Conservation (phyloP, 2,888 invertebrate genomes). For the Tetheella fluctuosa region DNA sequence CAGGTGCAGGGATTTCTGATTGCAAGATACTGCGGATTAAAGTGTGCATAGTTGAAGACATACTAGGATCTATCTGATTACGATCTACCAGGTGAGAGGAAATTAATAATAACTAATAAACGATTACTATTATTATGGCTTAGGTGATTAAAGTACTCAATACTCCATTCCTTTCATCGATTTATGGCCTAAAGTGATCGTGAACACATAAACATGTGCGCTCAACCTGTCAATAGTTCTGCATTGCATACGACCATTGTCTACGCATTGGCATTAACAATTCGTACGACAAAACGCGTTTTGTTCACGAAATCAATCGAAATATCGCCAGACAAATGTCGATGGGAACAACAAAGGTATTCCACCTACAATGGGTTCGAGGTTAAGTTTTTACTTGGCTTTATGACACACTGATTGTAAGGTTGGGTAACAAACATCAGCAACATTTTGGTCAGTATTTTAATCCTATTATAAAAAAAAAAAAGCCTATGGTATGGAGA, state of each 20-base stretch:
- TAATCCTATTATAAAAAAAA: too few species aligned
- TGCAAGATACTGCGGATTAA: too few species aligned
- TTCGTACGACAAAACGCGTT: constrained; percentile 71
- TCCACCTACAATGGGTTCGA: constrained; percentile 58
- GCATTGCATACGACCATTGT: constrained; percentile 41
- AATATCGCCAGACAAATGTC: constrained; percentile 74
- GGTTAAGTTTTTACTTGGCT: constrained; percentile 59
- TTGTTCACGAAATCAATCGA: constrained; percentile 78
- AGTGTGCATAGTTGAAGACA: too few species aligned
- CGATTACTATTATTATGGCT: background rate
- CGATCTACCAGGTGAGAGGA: too few species aligned
- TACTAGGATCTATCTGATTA: too few species aligned
- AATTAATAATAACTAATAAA: background rate
- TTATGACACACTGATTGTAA: constrained; percentile 43
- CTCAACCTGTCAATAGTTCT: constrained; percentile 55
- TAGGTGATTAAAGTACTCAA: background rate
- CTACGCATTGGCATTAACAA: constrained; percentile 62
- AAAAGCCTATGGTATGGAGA: too few species aligned
- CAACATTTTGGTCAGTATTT: constrained; percentile 9
- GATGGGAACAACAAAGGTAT: constrained; percentile 67
- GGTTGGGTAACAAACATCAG: constrained; percentile 15
- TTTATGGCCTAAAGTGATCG: background rate
- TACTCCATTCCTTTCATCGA: background rate
- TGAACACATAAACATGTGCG: constrained; percentile 34
- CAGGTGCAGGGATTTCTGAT: too few species aligned